Conservation (phyloP, 2,113 vertebrate genomes). For the Rhinoptilus africanus region DNA sequence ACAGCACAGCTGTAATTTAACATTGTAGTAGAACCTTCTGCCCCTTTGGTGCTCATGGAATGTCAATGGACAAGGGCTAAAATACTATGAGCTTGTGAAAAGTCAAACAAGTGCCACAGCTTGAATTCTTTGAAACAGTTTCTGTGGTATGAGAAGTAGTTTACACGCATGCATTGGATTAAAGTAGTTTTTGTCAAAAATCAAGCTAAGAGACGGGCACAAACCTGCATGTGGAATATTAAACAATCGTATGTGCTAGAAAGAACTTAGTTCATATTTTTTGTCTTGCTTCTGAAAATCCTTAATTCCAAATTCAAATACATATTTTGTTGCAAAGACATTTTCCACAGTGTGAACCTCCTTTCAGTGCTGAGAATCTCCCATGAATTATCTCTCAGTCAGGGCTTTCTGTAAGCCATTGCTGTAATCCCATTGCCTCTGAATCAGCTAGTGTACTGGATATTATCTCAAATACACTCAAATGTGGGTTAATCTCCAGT, state of each 20-base stretch:
- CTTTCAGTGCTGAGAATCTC: neutral
- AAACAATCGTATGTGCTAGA: neutral
- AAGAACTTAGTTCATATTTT: neutral
- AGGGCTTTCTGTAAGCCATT: neutral
- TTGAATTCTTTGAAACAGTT: neutral
- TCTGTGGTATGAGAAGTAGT: neutral
- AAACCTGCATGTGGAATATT: neutral
- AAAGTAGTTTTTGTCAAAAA: neutral
- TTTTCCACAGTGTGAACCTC: neutral
- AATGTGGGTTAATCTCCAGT: neutral
- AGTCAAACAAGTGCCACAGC: neutral
- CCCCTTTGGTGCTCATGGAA: neutral
- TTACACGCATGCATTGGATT: neutral
- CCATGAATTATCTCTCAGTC: neutral
- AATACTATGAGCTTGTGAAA: neutral
- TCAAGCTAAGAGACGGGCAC: neutral
- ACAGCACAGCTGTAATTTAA: neutral
- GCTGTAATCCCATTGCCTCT: neutral
- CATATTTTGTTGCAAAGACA: neutral
- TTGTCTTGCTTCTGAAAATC: neutral
- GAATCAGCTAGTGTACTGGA: neutral
- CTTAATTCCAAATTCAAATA: neutral
- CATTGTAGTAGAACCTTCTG: neutral
- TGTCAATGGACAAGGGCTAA: neutral
- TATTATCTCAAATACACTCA: neutral